These are phyloP conservation scores for Strix uralensis DNA, from an alignment of 2,113 vertebrate genomes.

Conservation along the genomic window DNA sequence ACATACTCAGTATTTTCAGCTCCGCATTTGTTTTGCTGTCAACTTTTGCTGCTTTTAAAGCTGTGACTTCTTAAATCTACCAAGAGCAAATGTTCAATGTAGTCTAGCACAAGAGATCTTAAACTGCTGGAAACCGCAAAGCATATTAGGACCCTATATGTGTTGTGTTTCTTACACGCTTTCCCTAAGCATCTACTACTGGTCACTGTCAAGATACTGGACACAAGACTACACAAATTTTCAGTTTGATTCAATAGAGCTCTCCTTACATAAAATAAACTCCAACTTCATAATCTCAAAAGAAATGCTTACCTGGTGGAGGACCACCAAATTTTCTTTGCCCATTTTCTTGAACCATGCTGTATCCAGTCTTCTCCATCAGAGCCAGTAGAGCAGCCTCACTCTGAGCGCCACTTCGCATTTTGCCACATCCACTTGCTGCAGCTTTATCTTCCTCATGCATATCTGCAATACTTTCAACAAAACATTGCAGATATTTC, in stretches of 20 bases:
- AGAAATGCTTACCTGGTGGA: constrained; percentile 82
- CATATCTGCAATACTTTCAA: constrained; percentile 73
- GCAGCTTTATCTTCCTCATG: constrained; percentile 57
- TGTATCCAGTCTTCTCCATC: constrained; percentile 90
- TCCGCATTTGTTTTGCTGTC: background rate
- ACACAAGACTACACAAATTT: background rate
- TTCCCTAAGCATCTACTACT: background rate
- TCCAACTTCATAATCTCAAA: background rate
- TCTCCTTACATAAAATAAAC: background rate
- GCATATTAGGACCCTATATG: fast-evolving
- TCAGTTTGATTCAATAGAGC: background rate
- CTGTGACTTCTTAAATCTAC: background rate
- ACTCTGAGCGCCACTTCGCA: constrained; percentile 68
- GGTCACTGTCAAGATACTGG: background rate
- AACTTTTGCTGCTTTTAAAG: background rate
- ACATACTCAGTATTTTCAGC: background rate
- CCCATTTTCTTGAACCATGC: constrained; percentile 94
- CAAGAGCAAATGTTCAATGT: background rate
- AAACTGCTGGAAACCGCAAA: background rate
- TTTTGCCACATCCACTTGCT: constrained; percentile 61
- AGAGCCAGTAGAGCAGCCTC: constrained; percentile 85
- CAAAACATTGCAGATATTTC: background rate
- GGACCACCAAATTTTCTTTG: constrained; percentile 96
- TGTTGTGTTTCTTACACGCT: background rate
- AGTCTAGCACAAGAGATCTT: background rate